A percentile compares a stretch with the other conserved stretches of the same genome.
phyloP scores from a whole-genome alignment of 2,888 invertebrate species.

The Neria commutata region DNA sequence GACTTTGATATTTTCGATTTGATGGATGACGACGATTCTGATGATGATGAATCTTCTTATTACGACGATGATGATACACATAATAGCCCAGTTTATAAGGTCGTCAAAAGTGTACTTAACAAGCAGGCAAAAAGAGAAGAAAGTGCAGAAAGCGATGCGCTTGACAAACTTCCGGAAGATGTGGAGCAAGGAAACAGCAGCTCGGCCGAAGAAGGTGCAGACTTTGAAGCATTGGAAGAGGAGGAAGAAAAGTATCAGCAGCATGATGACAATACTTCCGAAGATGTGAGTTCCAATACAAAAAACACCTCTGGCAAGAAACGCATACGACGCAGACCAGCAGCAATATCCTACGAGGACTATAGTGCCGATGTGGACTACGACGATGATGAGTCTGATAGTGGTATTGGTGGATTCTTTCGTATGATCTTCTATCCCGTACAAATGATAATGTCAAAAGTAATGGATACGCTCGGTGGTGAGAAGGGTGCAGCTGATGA shows the following conservation, averaged over 20 bases:
- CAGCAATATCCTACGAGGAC: slow-evolving; percentile 33
- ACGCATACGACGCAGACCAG: slow-evolving; percentile 45
- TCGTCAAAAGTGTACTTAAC: slow-evolving; percentile 9
- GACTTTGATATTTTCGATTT: slow-evolving; percentile 40
- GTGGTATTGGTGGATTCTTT: slow-evolving; percentile 48
- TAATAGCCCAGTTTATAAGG: not conserved
- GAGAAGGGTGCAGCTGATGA: slow-evolving; percentile 30
- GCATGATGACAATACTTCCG: slow-evolving; percentile 17
- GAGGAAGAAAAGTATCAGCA: not conserved
- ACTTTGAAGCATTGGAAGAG: slow-evolving; percentile 44
- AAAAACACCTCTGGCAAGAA: slow-evolving; percentile 39
- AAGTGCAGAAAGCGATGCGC: not conserved
- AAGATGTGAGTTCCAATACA: slow-evolving; percentile 23
- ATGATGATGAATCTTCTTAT: slow-evolving; percentile 36
- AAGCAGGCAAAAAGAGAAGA: not conserved
- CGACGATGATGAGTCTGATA: slow-evolving; percentile 35
- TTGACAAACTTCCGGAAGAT: not conserved
- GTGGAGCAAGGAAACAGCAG: slow-evolving; percentile 33
- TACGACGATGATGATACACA: slow-evolving; percentile 25
- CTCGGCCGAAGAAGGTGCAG: slow-evolving; percentile 44
- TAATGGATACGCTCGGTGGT: slow-evolving; percentile 44
- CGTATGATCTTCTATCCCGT: slow-evolving; percentile 57
- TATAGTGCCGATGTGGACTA: slow-evolving; percentile 35
- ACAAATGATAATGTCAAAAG: slow-evolving; percentile 48
- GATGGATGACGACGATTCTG: slow-evolving; percentile 31